Evolutionary conservation across 2,888 invertebrate genomes (phyloP), one percentile per base, ranked within the genome.

Genomic region (Sarcophaga caerulescens): DNA sequence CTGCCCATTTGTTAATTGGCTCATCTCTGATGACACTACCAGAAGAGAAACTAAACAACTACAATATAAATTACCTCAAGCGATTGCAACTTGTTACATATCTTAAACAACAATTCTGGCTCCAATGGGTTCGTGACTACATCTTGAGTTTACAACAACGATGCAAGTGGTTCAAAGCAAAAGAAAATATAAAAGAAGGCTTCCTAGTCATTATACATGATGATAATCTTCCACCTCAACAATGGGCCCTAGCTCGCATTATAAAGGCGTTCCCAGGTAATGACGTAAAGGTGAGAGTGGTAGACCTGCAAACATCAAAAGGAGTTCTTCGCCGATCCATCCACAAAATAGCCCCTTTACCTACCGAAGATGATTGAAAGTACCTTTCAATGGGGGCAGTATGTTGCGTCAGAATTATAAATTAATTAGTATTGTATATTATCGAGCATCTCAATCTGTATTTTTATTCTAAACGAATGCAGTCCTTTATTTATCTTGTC

Each of bases 31-130:
- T 47, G 14, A 45, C 84, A 1, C 19, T 78, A 4, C 81, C 65
- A 47, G 81, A 84, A n/a, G 62, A 77, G 47, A 14, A 19, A 52
- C 35, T 81, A 19, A 69, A 77, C 23, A 14, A 23, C 60, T 70
- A 19, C 17, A 60, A n/a, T 60, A 47, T 17, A 12, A 69, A 71
- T 11, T 52, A 47, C 19, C 44, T 86, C 12, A 82, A 69, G 12
- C 71, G 83, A 44, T 87, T 71, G 75, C 84, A 87, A 44, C 75
- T 62, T 3, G 65, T 87, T 14, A 76, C 84, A 0, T 84, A 44
- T 52, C 21, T 85, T n/a, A 87, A 85, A 57, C 81, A 87, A 57
- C 82, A 82, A 25, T 87, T 87, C 11, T 85, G 85, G 84, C 60
- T 80, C 14, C 66, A 63, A 35, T 87, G 87, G 84, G 23, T 35